Evolutionary conservation across 2,797 vertebrate species (phyloP).

Genomic region (Valencia hispanica): DNA sequence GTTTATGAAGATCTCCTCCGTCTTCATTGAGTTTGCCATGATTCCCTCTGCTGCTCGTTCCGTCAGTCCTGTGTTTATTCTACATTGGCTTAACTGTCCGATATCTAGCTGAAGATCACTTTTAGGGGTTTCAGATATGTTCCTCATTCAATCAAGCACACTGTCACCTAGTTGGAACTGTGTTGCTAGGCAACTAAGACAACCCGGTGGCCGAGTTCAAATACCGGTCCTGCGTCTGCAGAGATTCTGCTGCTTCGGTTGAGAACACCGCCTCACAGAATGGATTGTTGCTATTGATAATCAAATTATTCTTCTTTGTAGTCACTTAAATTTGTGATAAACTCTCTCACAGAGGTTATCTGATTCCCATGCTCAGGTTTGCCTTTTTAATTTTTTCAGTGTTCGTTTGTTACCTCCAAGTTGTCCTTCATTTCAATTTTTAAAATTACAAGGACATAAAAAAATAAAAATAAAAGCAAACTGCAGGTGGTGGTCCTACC

Average conservation of each 20-base stretch:
- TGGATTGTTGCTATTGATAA: constrained; percentile 22
- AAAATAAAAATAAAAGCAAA: neutral
- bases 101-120: constrained; percentile 64
- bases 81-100: constrained; percentile 52
- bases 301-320: neutral
- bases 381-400: neutral
- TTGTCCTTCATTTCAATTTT: constrained; percentile 22
- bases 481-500: neutral
- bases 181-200: constrained; percentile 85
- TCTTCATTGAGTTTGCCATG: constrained; percentile 38
- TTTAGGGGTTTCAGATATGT: constrained; percentile 71
- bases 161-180: constrained; percentile 67
- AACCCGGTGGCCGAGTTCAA: constrained; percentile 74
- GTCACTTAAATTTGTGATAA: constrained; percentile 18
- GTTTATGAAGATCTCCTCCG: constrained; percentile 45
- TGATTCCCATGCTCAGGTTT: neutral
- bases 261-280: constrained; percentile 28
- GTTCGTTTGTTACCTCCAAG: constrained; percentile 1
- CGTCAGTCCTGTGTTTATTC: constrained; percentile 59
- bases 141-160: constrained; percentile 73
- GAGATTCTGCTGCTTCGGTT: constrained; percentile 36
- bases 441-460: neutral
- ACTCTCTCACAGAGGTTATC: constrained; percentile 11
- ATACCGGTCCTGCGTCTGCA: constrained; percentile 67
- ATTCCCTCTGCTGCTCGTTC: constrained; percentile 36